Evolutionary conservation across 2,888 invertebrate genomes (phyloP).

Genomic region (Andrena hattorfiana): DNA sequence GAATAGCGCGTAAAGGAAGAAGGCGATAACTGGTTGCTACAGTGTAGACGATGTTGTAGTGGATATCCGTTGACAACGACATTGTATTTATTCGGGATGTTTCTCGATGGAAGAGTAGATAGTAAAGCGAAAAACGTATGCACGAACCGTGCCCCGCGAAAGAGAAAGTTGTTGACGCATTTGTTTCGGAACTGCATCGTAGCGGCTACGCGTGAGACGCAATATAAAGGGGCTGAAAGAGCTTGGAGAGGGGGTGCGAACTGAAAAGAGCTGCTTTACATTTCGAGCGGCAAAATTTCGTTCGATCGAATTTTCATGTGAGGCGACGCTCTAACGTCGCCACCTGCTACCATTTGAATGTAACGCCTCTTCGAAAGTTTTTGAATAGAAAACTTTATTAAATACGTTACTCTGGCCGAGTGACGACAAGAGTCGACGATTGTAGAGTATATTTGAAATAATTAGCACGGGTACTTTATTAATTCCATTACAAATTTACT

Average conservation of each 20-base stretch:
- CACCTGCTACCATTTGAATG: constrained; percentile 13
- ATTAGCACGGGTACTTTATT: no score
- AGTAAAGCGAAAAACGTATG: not conserved
- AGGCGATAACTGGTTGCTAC: not conserved
- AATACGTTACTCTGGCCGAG: not conserved
- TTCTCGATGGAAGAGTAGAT: not conserved
- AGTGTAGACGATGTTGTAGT: not conserved
- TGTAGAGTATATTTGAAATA: not conserved
- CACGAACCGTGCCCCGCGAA: constrained; percentile 14
- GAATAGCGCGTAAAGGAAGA: not conserved
- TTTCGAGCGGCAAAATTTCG: constrained; percentile 30
- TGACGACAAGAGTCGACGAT: not conserved
- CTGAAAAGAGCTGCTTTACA: constrained; percentile 19
- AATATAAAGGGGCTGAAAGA: constrained; percentile 28
- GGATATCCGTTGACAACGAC: not conserved
- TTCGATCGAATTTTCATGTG: constrained; percentile 8
- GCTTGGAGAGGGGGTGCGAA: constrained; percentile 15
- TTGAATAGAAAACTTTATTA: not conserved
- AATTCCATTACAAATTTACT: no score
- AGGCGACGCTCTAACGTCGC: not conserved
- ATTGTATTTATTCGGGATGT: not conserved
- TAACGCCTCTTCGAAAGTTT: not conserved
- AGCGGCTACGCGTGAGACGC: constrained; percentile 15
- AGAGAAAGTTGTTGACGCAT: constrained; percentile 42
- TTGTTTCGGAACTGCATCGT: constrained; percentile 41